Evolutionary conservation across 1,140 invertebrate genomes (phyloP), one percentile per base, ranked within the genome.

Genomic region (Platyscapa corneri): DNA sequence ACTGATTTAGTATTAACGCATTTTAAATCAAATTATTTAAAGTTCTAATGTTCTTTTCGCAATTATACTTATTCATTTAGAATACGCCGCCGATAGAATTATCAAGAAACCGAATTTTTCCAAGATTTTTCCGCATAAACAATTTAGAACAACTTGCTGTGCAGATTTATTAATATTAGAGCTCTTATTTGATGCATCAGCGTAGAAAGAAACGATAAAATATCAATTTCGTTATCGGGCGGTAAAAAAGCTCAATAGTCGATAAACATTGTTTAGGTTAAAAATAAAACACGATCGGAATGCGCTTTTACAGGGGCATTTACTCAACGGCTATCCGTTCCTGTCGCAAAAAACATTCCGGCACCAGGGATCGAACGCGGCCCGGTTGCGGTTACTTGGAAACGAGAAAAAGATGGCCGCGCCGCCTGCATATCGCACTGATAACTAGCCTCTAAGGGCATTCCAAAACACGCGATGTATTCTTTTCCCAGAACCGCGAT

Each of bases 351-450:
- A 53, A 18, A 18, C 16, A 14, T 18, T 18, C 49, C 18, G 1
- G 49, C 49, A 53, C 49, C 10, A 10, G 16, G 2, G 18, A 10
- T 16, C 49, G 49, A 53, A 7, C 12, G 5, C 42, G 42, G 42
- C 42, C 42, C 42, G 5, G 42, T 46, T 12, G 42, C 12, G n/a
- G n/a, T 53, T 53, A 12, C 6, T 53, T 20, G 23, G 23, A 60
- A 67, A 67, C 14, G 32, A 32, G 64, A 65, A 65, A n/a, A 67
- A 67, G 64, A 67, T 67, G 64, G 64, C 64, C 64, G 64, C 64
- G 60, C n/a, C 60, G 23, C 27, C 60, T 30, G 60, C n/a, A 18
- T 30, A 30, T 30, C 10, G 18, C 10, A 16, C 12, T 14, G 12
- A 56, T 18, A 56, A 56, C 53, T 56, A 56, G 18, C n/a, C n/a